Conservation (phyloP, 2,113 vertebrate species). For the Nerophis ophidion region DNA sequence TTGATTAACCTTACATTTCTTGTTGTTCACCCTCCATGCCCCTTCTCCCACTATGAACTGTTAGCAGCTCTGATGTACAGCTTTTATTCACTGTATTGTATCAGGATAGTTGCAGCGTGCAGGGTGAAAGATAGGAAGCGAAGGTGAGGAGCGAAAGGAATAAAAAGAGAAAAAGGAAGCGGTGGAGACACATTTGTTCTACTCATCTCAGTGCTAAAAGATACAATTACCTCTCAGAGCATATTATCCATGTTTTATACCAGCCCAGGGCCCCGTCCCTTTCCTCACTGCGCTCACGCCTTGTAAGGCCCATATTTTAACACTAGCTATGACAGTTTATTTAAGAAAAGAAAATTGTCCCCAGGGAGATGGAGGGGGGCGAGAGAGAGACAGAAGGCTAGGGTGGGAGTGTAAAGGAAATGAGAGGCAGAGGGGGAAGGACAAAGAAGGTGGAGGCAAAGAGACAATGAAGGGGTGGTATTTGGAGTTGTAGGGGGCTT, state of each 20-base stretch:
- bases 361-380: conserved; percentile 77
- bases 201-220: conserved; percentile 97
- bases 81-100: conserved; percentile 99
- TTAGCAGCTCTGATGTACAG: conserved; percentile 92
- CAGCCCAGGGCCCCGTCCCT: conserved; percentile 81
- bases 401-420: conserved; percentile 33
- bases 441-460: conserved; percentile 36
- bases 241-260: conserved; percentile 99
- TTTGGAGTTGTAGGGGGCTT: conserved; percentile 13
- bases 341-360: conserved; percentile 99
- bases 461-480: conserved; percentile 31
- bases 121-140: conserved; percentile 49
- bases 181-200: conserved; percentile 98
- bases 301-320: conserved; percentile 98
- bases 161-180: conserved; percentile 22
- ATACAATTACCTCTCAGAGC: conserved; percentile 99
- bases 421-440: conserved; percentile 50
- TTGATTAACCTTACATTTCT: conserved; percentile 71
- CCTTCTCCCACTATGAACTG: conserved; percentile 69
- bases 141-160: conserved; percentile 23
- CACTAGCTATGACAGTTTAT: conserved; percentile 99
- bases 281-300: conserved; percentile 78
- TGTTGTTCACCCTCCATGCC: conserved; percentile 58
- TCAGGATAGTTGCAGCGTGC: conserved; percentile 87
- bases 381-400: conserved; percentile 19